Percentiles rank a stretch among this genome's conserved stretches.
Conservation (phyloP, 2,888 invertebrate genomes). For the Lithophane ornitopus region DNA sequence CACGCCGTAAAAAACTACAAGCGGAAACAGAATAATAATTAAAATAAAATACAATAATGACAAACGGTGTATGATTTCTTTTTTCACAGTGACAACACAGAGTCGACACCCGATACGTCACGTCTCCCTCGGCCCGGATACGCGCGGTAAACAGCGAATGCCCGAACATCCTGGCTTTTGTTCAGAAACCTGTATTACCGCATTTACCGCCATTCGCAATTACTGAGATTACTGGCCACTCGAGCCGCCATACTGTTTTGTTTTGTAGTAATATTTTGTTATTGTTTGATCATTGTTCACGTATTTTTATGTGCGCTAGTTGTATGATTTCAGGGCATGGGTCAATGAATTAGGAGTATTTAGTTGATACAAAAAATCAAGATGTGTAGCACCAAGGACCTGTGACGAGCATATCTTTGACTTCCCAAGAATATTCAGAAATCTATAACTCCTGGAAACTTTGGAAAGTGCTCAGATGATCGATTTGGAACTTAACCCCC, state of each 20-base stretch:
- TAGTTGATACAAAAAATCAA: not conserved
- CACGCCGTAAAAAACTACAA: conserved; percentile 13
- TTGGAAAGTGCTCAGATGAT: too few relatives aligned
- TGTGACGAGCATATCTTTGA: not conserved
- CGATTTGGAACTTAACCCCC: not conserved
- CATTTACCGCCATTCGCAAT: conserved; percentile 64
- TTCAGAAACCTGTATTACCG: conserved; percentile 68
- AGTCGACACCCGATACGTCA: conserved; percentile 66
- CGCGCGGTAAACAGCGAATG: conserved; percentile 71
- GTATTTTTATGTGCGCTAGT: not conserved
- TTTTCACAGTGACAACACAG: conserved; percentile 63
- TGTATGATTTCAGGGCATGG: not conserved
- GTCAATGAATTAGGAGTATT: not conserved
- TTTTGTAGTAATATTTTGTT: conserved; percentile 48
- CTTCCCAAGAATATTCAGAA: not conserved
- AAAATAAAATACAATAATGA: conserved; percentile 47
- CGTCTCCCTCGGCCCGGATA: conserved; percentile 71
- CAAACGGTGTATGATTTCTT: conserved; percentile 57
- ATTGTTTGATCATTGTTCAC: conserved; percentile 43
- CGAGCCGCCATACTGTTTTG: conserved; percentile 31
- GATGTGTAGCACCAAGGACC: not conserved
- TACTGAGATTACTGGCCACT: conserved; percentile 53
- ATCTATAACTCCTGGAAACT: not conserved
- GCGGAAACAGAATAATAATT: conserved; percentile 29
- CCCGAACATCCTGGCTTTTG: conserved; percentile 75